Conservation (phyloP, 2,888 invertebrate genomes). For the Ferdinandea cuprea region DNA sequence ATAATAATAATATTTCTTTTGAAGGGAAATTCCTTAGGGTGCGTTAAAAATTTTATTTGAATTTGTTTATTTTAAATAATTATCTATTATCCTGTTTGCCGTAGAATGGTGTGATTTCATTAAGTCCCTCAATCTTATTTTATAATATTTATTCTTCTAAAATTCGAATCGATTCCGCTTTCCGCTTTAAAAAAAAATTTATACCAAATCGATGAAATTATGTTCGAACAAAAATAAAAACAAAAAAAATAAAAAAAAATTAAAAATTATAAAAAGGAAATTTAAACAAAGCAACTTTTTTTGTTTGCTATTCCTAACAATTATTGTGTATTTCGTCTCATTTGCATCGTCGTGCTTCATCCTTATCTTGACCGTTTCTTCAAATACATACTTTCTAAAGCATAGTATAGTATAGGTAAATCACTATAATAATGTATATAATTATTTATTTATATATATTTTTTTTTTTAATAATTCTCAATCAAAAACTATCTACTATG, state of each 20-base stretch:
- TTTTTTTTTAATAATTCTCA: constrained; percentile 58
- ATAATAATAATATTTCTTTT: constrained; percentile 24
- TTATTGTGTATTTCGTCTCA: constrained; percentile 53
- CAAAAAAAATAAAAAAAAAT: too few species aligned
- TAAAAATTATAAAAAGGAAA: too few species aligned
- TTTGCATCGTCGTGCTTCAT: constrained; percentile 22
- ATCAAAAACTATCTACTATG: constrained; percentile 71
- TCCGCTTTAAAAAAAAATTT: constrained; percentile 21
- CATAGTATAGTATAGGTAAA: constrained; percentile 48
- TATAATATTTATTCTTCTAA: constrained; percentile 6
- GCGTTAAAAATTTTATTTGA: constrained; percentile 47
- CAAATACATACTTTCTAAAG: constrained; percentile 49
- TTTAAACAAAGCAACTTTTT: constrained; percentile 49
- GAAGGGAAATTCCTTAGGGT: constrained; percentile 40
- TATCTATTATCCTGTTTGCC: constrained; percentile 57
- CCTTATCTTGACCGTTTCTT: constrained; percentile 4
- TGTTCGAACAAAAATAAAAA: too few species aligned
- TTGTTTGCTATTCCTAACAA: constrained; percentile 37
- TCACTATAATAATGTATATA: constrained; percentile 46
- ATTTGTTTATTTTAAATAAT: constrained; percentile 7
- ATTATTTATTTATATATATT: constrained; percentile 31
- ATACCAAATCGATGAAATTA: constrained; percentile 45
- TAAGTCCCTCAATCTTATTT: constrained; percentile 5
- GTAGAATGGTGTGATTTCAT: constrained; percentile 31
- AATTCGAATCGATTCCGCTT: constrained; percentile 23